phyloP scores from a whole-genome alignment of 2,797 vertebrate genomes.

The Saxicola maurus region DNA sequence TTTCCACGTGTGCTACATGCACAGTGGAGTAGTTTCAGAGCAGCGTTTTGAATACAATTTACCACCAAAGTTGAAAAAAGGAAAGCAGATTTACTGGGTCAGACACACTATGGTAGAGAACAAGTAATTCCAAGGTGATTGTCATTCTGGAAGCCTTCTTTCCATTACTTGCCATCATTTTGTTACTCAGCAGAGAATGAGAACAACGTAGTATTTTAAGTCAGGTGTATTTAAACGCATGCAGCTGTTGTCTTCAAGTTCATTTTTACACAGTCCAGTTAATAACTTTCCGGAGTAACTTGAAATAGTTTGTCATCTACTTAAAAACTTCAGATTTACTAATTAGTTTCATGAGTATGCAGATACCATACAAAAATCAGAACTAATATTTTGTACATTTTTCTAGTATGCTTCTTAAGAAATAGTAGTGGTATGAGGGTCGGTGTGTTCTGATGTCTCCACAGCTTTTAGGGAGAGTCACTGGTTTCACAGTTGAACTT shows the following conservation, averaged over 20 bases:
- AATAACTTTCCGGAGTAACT: not conserved
- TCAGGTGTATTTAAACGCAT: rapidly evolving
- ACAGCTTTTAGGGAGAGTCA: not conserved
- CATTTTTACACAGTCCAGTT: not conserved
- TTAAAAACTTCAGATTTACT: not conserved
- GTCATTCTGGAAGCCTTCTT: not conserved
- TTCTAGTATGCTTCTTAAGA: not conserved
- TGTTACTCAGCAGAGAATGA: not conserved
- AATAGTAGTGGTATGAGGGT: not conserved
- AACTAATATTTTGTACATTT: not conserved
- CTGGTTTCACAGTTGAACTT: not conserved
- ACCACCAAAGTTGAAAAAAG: not conserved
- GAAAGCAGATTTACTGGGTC: not conserved
- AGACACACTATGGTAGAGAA: not conserved
- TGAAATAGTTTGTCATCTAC: not conserved
- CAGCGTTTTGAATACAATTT: not conserved
- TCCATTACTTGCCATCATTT: not conserved
- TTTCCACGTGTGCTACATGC: not conserved
- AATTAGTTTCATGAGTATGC: not conserved
- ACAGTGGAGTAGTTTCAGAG: not conserved
- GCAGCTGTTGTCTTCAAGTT: not conserved
- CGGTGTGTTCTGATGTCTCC: not conserved
- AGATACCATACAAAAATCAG: not conserved
- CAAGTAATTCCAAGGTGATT: not conserved
- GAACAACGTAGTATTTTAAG: not conserved